Evolutionary conservation across 2,888 invertebrate genomes (phyloP).

Genomic region (Buathra laborator): DNA sequence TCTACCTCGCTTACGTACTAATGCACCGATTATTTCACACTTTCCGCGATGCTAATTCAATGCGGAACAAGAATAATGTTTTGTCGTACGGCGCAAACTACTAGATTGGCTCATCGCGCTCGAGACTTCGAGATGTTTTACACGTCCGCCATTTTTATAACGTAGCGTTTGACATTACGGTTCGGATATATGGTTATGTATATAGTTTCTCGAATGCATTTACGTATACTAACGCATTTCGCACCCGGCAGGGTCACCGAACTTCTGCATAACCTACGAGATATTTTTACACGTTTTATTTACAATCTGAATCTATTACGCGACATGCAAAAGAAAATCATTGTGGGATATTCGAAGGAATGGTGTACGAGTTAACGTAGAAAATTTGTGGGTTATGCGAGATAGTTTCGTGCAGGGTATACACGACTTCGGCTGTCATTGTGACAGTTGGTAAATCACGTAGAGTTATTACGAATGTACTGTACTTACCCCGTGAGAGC

Average conservation of each 20-base stretch:
- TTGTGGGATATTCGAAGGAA: neutral
- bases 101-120: slow-evolving; percentile 70
- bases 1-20: slow-evolving; percentile 47
- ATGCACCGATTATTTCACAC: slow-evolving; percentile 58
- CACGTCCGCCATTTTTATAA: slow-evolving; percentile 76
- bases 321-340: neutral
- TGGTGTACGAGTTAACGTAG: neutral
- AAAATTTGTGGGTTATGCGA: neutral
- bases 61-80: slow-evolving; percentile 5
- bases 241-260: slow-evolving; percentile 20
- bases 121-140: slow-evolving; percentile 51
- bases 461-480: slow-evolving; percentile 5
- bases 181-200: neutral
- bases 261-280: slow-evolving; percentile 12
- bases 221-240: neutral
- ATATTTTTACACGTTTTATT: neutral
- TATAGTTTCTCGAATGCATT: neutral
- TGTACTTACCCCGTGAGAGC: neutral
- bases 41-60: slow-evolving; percentile 9
- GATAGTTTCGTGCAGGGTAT: neutral
- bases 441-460: neutral
- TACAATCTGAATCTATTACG: neutral
- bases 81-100: slow-evolving; percentile 55
- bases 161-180: slow-evolving; percentile 74
- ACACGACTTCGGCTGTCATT: neutral